Percentiles rank a stretch among this genome's conserved stretches.
These are phyloP conservation scores for Standfussiana lucernea DNA, from an alignment of 2,888 invertebrate species.

Conservation along the genomic window DNA sequence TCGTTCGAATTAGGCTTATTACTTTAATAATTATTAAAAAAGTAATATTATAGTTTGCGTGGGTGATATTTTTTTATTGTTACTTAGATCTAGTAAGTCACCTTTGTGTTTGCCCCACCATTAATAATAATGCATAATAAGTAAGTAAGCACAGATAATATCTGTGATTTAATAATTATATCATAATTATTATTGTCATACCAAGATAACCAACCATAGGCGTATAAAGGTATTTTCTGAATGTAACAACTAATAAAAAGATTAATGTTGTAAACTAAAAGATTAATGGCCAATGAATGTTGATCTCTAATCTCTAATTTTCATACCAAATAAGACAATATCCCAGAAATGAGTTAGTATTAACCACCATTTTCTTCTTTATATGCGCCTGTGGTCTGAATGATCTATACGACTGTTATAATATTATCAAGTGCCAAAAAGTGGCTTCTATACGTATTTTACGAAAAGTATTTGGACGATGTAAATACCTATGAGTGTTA, in stretches of 20 bases:
- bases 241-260: not conserved
- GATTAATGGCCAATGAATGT: slow-evolving; percentile 23
- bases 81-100: slow-evolving; percentile 75
- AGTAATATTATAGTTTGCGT: slow-evolving; percentile 57
- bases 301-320: slow-evolving; percentile 8
- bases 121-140: slow-evolving; percentile 69
- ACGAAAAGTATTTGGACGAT: slow-evolving; percentile 62
- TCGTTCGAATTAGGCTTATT: slow-evolving; percentile 57
- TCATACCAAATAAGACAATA: slow-evolving; percentile 22
- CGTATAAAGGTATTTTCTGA: slow-evolving; percentile 32
- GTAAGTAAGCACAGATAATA: slow-evolving; percentile 60
- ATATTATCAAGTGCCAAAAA: slow-evolving; percentile 81
- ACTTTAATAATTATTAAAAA: slow-evolving; percentile 56
- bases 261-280: slow-evolving; percentile 10
- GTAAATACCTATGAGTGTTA: slow-evolving; percentile 47
- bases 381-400: slow-evolving; percentile 50
- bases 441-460: slow-evolving; percentile 77
- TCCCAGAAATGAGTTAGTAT: not conserved
- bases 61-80: slow-evolving; percentile 71
- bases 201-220: slow-evolving; percentile 53
- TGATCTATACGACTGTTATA: slow-evolving; percentile 59
- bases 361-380: slow-evolving; percentile 2
- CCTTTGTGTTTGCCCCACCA: slow-evolving; percentile 73
- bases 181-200: slow-evolving; percentile 50
- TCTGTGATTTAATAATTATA: slow-evolving; percentile 57